These are phyloP conservation scores for Arizona elegans DNA, from an alignment of 2,113 vertebrate genomes.

Conservation along the genomic window DNA sequence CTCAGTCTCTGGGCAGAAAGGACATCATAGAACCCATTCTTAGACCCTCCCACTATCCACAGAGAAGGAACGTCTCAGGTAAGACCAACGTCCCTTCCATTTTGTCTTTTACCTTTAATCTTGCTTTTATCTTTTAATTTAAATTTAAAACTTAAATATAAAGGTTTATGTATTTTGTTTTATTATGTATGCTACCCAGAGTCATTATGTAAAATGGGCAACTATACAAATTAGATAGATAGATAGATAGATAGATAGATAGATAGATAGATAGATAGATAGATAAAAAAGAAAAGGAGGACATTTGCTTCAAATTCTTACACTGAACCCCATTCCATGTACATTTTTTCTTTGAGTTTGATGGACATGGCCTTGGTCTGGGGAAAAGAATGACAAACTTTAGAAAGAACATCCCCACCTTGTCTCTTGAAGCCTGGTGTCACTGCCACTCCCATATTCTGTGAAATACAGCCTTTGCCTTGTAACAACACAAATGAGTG, in stretches of 20 bases:
- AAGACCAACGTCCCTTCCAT: not conserved
- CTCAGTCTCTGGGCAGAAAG: too few species aligned
- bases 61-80: too few species aligned
- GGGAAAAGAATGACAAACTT: not conserved
- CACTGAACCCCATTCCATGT: not conserved
- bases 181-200: not conserved
- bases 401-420: not conserved
- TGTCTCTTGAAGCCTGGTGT: not conserved
- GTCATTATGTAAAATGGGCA: not conserved
- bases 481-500: not conserved
- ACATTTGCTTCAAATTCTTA: not conserved
- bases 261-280: too few species aligned
- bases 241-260: too few species aligned
- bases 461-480: not conserved
- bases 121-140: not conserved
- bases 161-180: not conserved
- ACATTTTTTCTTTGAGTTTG: not conserved
- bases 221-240: too few species aligned
- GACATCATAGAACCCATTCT: too few species aligned
- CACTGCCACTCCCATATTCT: conserved; percentile 15
- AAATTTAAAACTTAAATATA: not conserved
- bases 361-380: not conserved
- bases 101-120: not conserved
- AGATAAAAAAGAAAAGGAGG: too few species aligned
- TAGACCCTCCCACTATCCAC: too few species aligned